Evolutionary conservation across 2,888 invertebrate species (phyloP), one percentile per base, ranked within the genome.

Genomic region (Eristalinus sepulchralis): DNA sequence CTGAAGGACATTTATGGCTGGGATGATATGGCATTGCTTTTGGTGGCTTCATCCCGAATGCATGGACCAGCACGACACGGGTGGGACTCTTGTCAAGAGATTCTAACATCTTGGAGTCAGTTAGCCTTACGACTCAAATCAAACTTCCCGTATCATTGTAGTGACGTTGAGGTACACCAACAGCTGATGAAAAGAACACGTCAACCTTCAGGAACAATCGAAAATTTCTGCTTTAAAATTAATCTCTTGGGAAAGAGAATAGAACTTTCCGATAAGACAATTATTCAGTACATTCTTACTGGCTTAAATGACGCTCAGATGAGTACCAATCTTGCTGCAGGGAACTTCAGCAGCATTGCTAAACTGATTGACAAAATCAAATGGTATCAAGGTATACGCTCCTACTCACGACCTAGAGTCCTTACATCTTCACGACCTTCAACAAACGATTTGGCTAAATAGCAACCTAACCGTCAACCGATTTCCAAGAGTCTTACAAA

Each of bases 271-370:
- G 47, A 66, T 9, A 66, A 66, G 11, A 47, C 47, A 6, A 53
- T 67, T 24, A 55, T 67, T n/a, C 67, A 67, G 2, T 67, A 67
- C 20, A 67, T 67, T 27, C 67, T 67, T 31, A 47, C 67, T 31
- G 53, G n/a, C 13, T 31, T 67, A 13, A 67, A 67, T 5, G 57
- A 70, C 36, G 2, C 8, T 36, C 57, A 70, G 9, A 59, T 70
- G 57, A 70, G 70, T 70, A 57, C 68, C 20, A 55, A 6, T n/a
- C 57, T 68, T 22, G 57, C 57, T 22, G n/a, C n/a, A n/a, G n/a
- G n/a, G n/a, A n/a, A n/a, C n/a, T n/a, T n/a, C n/a, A n/a, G n/a
- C n/a, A n/a, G 57, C 68, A 68, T 68, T 57, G 33, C 68, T 17
- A 57, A 68, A 34, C 47, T 57, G 8, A 31, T 66, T 66, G 66